Conservation (phyloP, 2,113 vertebrate genomes). For the Cebus imitator region DNA sequence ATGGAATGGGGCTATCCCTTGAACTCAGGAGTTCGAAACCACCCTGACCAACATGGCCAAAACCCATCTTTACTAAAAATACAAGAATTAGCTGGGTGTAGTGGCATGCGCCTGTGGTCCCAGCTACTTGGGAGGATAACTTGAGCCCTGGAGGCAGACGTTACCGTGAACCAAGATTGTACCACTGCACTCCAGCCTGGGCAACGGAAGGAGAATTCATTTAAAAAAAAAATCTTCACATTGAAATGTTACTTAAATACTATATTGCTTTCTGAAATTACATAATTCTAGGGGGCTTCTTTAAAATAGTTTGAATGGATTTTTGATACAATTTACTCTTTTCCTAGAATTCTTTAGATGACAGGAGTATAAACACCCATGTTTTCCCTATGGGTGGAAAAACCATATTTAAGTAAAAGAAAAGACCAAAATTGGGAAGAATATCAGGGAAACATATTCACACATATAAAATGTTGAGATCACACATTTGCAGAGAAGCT, state of each 20-base stretch:
- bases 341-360: constrained; percentile 39
- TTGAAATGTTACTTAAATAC: constrained; percentile 46
- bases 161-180: neutral
- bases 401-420: constrained; percentile 40
- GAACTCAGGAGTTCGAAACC: neutral
- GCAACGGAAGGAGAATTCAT: neutral
- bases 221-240: neutral
- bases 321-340: constrained; percentile 58
- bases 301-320: constrained; percentile 36
- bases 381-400: constrained; percentile 18
- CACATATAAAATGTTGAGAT: constrained; percentile 43
- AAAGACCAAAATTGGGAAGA: constrained; percentile 1
- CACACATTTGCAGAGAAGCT: neutral
- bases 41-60: neutral
- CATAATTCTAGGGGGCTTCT: neutral
- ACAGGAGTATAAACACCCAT: neutral
- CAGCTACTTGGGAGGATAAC: neutral
- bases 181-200: neutral
- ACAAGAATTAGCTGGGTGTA: neutral
- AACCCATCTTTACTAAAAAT: neutral
- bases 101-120: neutral
- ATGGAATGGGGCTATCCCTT: neutral
- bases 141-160: neutral
- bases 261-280: constrained; percentile 39
- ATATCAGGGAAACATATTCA: constrained; percentile 9